Conservation (phyloP, 2,113 vertebrate species). For the Salvelinus alpinus region DNA sequence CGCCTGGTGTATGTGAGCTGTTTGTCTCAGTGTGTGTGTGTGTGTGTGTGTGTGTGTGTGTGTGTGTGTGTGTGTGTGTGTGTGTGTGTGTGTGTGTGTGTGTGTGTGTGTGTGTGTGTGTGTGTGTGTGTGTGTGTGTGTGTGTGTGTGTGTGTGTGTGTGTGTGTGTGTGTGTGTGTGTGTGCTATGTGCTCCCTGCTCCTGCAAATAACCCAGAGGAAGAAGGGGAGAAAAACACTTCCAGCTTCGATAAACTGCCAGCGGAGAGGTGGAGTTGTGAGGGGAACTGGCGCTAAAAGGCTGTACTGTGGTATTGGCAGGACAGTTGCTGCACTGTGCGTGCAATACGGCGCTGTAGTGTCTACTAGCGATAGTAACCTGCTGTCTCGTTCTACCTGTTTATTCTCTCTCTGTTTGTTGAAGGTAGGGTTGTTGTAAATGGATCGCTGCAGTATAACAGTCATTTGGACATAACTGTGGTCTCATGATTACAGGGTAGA, state of each 20-base stretch:
- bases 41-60: no score
- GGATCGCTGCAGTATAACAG: background rate
- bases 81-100: no score
- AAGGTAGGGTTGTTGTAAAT: background rate
- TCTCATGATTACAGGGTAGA: constrained; percentile 2
- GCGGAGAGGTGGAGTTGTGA: constrained; percentile 27
- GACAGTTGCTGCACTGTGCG: no score
- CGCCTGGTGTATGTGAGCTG: no score
- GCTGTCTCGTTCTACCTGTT: background rate
- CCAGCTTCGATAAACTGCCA: constrained; percentile 40
- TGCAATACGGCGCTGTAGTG: no score
- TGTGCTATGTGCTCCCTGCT: constrained; percentile 72
- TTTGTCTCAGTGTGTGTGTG: no score
- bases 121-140: no score
- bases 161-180: constrained; percentile 55
- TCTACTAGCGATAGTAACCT: no score
- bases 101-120: no score
- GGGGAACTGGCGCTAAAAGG: background rate
- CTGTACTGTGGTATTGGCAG: no score
- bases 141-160: no score
- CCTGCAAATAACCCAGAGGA: constrained; percentile 74
- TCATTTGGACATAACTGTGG: background rate
- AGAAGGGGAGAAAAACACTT: constrained; percentile 69
- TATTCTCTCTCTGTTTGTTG: background rate
- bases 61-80: constrained; percentile 68